Percentiles rank a stretch among this genome's conserved stretches.
Evolutionary conservation across 2,888 invertebrate species (phyloP).

Genomic region (Drosophila paracracens): DNA sequence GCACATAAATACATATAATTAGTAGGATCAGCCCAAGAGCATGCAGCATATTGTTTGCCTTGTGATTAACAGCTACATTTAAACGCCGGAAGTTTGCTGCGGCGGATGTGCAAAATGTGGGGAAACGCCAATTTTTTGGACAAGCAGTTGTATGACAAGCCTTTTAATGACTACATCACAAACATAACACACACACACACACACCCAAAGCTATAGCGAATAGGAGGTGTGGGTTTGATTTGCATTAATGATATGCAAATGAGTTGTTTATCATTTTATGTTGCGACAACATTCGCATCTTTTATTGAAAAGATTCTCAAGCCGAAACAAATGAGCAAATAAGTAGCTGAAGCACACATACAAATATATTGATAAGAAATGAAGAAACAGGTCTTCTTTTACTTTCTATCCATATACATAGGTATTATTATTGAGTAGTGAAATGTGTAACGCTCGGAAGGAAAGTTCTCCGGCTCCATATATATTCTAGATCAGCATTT

Average conservation of each 20-base stretch:
- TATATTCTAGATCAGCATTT: background rate
- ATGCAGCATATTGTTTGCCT: conserved; percentile 73
- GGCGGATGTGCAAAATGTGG: conserved; percentile 19
- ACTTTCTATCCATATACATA: background rate
- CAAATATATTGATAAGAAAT: conserved; percentile 61
- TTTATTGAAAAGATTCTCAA: conserved; percentile 73
- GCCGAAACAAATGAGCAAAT: conserved; percentile 64
- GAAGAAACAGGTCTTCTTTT: background rate
- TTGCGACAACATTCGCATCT: conserved; percentile 64
- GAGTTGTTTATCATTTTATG: conserved; percentile 76
- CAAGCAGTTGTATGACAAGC: conserved; percentile 58
- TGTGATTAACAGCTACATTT: conserved; percentile 73
- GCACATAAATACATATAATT: conserved; percentile 55
- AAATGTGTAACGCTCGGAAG: background rate
- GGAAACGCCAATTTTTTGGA: conserved; percentile 10
- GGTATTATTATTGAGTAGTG: background rate
- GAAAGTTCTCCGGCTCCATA: background rate
- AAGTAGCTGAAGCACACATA: conserved; percentile 21
- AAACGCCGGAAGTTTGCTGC: conserved; percentile 30
- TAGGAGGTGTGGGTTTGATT: conserved; percentile 42
- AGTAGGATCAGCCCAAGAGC: conserved; percentile 60
- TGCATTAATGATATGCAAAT: conserved; percentile 81
- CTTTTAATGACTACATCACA: conserved; percentile 65
- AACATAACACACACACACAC: conserved; percentile 3
- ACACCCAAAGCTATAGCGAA: background rate